Evolutionary conservation across 2,113 vertebrate species (phyloP).

Genomic region (Macaca fascicularis): DNA sequence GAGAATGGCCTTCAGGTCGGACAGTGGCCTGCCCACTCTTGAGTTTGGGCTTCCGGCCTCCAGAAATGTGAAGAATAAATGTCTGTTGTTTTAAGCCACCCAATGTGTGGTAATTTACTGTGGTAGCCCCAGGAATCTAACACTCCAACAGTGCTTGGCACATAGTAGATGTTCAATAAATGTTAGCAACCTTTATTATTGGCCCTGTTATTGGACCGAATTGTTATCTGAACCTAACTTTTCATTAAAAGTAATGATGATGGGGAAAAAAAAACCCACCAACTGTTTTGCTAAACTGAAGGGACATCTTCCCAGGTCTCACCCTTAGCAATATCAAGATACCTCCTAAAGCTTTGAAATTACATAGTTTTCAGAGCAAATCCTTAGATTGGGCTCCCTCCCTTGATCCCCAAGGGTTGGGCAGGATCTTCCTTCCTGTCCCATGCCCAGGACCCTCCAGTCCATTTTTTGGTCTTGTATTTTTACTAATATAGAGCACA

Average conservation of each 20-base stretch:
- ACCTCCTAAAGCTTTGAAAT: not conserved
- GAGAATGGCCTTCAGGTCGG: not conserved
- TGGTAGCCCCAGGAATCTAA: not conserved
- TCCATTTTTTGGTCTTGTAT: not conserved
- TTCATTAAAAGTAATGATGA: not conserved
- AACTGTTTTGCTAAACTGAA: not conserved
- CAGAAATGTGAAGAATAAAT: not conserved
- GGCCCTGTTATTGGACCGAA: not conserved
- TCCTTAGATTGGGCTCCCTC: not conserved
- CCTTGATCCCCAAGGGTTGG: too few species aligned
- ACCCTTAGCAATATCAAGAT: not conserved
- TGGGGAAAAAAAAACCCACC: not conserved
- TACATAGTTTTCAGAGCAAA: not conserved
- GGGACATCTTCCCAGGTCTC: not conserved
- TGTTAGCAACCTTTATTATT: not conserved
- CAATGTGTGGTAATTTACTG: not conserved
- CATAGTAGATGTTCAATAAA: not conserved
- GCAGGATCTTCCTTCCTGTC: not conserved
- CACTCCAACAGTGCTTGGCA: not conserved
- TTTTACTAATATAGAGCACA: not conserved
- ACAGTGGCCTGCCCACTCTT: not conserved
- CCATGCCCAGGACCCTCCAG: not conserved
- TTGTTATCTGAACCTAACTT: not conserved
- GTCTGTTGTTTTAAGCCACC: not conserved
- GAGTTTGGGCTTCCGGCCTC: not conserved